Conservation (phyloP, 1,140 invertebrate genomes). For the Zeugodacus cucurbitae region DNA sequence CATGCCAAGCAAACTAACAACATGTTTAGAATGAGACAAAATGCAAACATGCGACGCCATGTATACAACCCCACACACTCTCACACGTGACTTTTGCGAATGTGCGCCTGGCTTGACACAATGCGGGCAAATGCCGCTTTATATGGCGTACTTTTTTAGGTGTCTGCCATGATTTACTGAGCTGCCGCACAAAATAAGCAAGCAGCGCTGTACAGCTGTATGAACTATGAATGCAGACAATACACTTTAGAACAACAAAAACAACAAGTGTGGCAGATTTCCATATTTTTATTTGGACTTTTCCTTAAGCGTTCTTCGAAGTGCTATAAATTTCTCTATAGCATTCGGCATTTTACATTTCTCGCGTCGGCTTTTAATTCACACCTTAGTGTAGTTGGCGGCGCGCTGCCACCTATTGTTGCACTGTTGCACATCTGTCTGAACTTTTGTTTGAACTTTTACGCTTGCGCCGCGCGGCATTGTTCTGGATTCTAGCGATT, state of each 20-base stretch:
- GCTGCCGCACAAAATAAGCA: neutral
- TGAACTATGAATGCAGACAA: neutral
- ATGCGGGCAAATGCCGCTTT: neutral
- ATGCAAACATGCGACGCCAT: neutral
- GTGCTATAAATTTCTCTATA: slow-evolving; percentile 4
- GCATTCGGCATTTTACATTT: neutral
- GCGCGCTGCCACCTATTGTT: neutral
- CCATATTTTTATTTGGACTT: neutral
- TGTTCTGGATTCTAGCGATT: neutral
- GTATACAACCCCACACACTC: neutral
- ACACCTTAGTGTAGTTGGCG: neutral
- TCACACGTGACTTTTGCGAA: neutral
- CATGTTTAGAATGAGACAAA: slow-evolving; percentile 6
- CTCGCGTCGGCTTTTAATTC: neutral
- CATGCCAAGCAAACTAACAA: slow-evolving; percentile 28
- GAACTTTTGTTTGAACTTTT: slow-evolving; percentile 36
- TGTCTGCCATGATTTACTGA: slow-evolving; percentile 28
- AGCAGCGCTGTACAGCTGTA: neutral
- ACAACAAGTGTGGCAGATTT: neutral
- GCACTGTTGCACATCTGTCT: neutral
- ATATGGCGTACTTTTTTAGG: slow-evolving; percentile 22
- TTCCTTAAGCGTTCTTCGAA: neutral
- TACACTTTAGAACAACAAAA: neutral
- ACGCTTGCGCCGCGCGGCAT: neutral
- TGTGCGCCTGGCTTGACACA: neutral